Evolutionary conservation across 2,888 invertebrate species (phyloP), one percentile per base, ranked within the genome.

Genomic region (Eupelmus urozonus): DNA sequence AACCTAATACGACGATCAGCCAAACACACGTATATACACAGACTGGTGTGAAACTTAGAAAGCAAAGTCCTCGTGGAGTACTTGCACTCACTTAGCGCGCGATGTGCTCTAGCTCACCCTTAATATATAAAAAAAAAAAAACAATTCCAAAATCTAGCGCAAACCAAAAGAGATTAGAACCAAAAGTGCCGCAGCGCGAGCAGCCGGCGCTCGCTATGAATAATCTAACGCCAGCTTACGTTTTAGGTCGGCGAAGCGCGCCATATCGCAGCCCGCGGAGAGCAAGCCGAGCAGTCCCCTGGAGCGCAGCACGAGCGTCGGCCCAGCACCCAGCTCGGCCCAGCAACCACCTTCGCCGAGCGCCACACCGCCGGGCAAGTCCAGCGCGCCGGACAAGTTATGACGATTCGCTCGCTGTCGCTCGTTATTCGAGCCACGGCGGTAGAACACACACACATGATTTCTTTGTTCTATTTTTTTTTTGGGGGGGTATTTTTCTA

Each of bases 181-280:
- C 4, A 57, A 45, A 3, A 29, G 5, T n/a, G n/a, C n/a, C n/a
- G n/a, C n/a, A n/a, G n/a, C n/a, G n/a, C n/a, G n/a, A n/a, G n/a
- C n/a, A n/a, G n/a, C n/a, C n/a, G n/a, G n/a, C n/a, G n/a, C n/a
- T n/a, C n/a, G n/a, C n/a, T n/a, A n/a, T n/a, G n/a, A n/a, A n/a
- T n/a, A n/a, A n/a, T n/a, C n/a, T n/a, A n/a, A n/a, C n/a, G n/a
- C n/a, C n/a, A 34, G 18, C 13, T 53, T 34, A 40, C 9, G 40
- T 73, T 73, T 73, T 70, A 78, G 91, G 85, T 89, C 91, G 82
- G 90, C 91, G 49, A 91, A 91, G 82, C 89, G 91, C 75, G 90
- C 91, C 42, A 89, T 90, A 42, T 90, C 91, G 3, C 91, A 91
- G 81, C 90, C 91, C 27, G 85, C 87, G 85, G 86, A 72, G 88